A percentile compares a stretch with the other conserved stretches of the same genome.
These are phyloP conservation scores for Lucinisca nassula DNA, from an alignment of 2,888 invertebrate genomes.

Conservation along the genomic window DNA sequence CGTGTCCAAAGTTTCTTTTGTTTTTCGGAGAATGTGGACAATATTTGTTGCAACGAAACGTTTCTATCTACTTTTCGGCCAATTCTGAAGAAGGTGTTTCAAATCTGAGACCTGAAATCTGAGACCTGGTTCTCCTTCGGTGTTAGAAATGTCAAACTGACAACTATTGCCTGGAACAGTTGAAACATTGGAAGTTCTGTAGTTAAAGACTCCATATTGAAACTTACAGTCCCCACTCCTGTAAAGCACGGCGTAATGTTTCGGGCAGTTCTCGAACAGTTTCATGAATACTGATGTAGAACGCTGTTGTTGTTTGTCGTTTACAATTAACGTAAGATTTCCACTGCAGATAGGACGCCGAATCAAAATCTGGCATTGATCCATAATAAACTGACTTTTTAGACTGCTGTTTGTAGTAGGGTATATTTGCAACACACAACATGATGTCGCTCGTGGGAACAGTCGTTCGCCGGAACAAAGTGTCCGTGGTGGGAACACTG, in stretches of 20 bases:
- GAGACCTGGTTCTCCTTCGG: not conserved
- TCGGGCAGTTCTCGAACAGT: not conserved
- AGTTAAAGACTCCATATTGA: not conserved
- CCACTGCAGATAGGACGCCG: too few relatives aligned
- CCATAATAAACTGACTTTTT: too few relatives aligned
- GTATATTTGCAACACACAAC: too few relatives aligned
- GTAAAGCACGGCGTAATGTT: not conserved
- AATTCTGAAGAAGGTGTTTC: not conserved
- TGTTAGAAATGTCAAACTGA: not conserved
- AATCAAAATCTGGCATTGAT: too few relatives aligned
- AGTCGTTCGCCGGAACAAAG: too few relatives aligned
- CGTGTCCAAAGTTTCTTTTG: too few relatives aligned
- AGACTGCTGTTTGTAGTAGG: too few relatives aligned
- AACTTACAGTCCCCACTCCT: not conserved
- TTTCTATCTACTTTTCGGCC: not conserved
- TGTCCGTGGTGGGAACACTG: too few relatives aligned
- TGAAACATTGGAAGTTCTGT: not conserved
- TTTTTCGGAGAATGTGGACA: not conserved
- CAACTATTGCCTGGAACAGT: not conserved
- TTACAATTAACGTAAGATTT: too few relatives aligned
- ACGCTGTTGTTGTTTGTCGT: too few relatives aligned
- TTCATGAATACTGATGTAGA: not conserved
- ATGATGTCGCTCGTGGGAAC: too few relatives aligned
- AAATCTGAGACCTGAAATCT: too few relatives aligned
- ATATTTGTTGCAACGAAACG: not conserved